Base-by-base conservation (phyloP, 2,113 vertebrate species). In the Tringa solitaria region DNA sequence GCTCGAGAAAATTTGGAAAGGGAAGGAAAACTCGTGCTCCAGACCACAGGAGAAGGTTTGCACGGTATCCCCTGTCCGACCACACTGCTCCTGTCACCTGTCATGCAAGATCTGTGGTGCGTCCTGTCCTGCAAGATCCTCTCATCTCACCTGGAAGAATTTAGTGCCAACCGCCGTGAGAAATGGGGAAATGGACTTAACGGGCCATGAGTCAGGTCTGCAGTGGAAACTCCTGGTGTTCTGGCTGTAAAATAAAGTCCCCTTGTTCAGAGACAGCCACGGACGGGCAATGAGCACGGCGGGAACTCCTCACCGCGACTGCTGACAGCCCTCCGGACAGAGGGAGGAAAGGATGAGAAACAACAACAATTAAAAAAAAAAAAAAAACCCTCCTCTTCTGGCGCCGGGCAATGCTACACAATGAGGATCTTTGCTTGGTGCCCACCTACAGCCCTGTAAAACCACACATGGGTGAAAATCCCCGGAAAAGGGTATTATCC, bases 401-500 rank as follows among this genome's bases (percentile, higher is more conserved):
- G 14, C 16, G 27, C 30, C 12, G 68, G 35, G 70, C n/a, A 16
- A 43, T 1, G 46, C 56, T 24, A n/a, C 19, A 33, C 43, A 6
- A 35, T 0, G 37, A 63, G 54, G 13, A 35, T 32, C 79, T 76
- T 41, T 17, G 39, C 61, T 21, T n/a, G 12, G 27, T 32, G 45
- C 39, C 39, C 9, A 7, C 6, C 5, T 0, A 1, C 9, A 33
- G 46, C n/a, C 28, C 46, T 32, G 8, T 11, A 65, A 65, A 83
- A 35, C 1, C 3, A 28, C 0, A 0, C 32, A 24, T 0, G 24
- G 39, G 22, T 6, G 6, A 21, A 72, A 69, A 73, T 14, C 33
- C 19, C 76, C 19, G n/a, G 24, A 45, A 4, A 48, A 65, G 10
- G 24, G 11, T 35, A 51, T 43, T 14, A 8, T 1, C 23, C 14